phyloP scores from a whole-genome alignment of 2,888 invertebrate species.

The Oithona nana region DNA sequence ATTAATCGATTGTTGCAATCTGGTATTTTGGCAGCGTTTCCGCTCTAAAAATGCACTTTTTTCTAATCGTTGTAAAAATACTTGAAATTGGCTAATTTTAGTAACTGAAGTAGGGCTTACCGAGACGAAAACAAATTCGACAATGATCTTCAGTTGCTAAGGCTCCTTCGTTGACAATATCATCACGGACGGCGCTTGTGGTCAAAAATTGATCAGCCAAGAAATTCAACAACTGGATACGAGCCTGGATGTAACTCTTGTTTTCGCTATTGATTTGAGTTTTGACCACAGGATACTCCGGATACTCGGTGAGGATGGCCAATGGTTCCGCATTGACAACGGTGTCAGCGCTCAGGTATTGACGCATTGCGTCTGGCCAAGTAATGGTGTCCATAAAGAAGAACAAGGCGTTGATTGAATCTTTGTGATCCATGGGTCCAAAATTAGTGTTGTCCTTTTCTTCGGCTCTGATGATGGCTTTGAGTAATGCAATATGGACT shows the following conservation, averaged over 20 bases:
- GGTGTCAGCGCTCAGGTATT: constrained; percentile 72
- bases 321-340: constrained; percentile 27
- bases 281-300: constrained; percentile 38
- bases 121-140: constrained; percentile 66
- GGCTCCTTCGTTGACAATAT: constrained; percentile 74
- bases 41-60: too few species aligned
- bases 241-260: not conserved
- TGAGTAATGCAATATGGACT: constrained; percentile 78
- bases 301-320: constrained; percentile 23
- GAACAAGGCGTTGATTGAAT: constrained; percentile 79
- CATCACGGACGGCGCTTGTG: constrained; percentile 77
- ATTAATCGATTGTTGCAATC: too few species aligned
- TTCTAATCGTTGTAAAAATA: too few species aligned
- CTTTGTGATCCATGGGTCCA: constrained; percentile 89
- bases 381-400: constrained; percentile 86
- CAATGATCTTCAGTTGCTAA: constrained; percentile 85
- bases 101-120: too few species aligned
- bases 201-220: constrained; percentile 84
- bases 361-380: constrained; percentile 79
- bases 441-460: constrained; percentile 86
- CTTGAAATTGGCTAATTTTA: too few species aligned
- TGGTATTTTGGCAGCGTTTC: too few species aligned
- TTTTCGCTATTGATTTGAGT: not conserved
- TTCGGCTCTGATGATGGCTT: constrained; percentile 74
- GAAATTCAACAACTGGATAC: constrained; percentile 59